phyloP scores from a whole-genome alignment of 2,797 vertebrate genomes.

The Phaenicophaeus curvirostris region DNA sequence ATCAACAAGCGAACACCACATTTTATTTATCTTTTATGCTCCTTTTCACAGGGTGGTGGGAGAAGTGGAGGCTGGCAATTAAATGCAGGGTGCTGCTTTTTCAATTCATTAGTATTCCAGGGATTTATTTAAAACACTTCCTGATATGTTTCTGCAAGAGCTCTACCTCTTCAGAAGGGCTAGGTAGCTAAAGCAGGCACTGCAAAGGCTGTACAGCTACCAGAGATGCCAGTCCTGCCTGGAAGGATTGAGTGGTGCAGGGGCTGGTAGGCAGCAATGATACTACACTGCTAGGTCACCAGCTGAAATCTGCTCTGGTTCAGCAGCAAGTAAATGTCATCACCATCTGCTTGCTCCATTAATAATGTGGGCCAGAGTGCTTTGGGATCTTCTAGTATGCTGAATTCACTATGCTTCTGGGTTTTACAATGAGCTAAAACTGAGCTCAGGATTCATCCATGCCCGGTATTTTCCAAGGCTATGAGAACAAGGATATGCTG shows the following conservation, averaged over 20 bases:
- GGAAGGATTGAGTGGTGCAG: background rate
- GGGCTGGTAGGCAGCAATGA: background rate
- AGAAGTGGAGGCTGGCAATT: background rate
- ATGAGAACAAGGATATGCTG: background rate
- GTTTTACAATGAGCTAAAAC: background rate
- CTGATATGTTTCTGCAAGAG: background rate
- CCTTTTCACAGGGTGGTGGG: background rate
- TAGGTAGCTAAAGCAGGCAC: background rate
- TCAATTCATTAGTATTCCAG: constrained; percentile 12
- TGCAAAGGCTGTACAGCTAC: background rate
- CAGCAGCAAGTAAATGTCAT: background rate
- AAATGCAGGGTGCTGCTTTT: background rate
- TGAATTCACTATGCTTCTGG: background rate
- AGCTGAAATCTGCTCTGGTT: background rate
- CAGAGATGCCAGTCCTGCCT: background rate
- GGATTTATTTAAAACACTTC: constrained; percentile 26
- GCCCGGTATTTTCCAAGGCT: background rate
- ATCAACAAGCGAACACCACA: background rate
- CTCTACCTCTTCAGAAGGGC: background rate
- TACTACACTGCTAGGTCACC: background rate
- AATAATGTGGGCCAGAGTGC: background rate
- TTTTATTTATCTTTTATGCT: constrained; percentile 22
- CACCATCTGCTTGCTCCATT: constrained; percentile 7
- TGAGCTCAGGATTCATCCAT: background rate
- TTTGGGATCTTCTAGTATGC: background rate